Percentiles rank a stretch among this genome's conserved stretches.
Evolutionary conservation across 2,113 vertebrate genomes (phyloP).

Genomic region (Cyphomyrus plagiostoma): DNA sequence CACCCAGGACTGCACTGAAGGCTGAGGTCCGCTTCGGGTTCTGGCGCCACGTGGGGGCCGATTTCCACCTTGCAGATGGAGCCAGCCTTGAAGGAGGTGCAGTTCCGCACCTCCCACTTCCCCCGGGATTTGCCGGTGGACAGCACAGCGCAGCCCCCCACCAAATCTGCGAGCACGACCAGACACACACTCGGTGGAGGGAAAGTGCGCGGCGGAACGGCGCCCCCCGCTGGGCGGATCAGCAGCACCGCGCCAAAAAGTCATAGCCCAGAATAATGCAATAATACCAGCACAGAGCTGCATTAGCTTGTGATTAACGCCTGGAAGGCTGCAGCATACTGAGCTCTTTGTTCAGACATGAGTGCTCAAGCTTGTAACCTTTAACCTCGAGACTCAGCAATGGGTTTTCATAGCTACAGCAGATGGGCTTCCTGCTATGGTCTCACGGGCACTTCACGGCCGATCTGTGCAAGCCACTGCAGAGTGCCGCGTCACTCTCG

Average conservation of each 20-base stretch:
- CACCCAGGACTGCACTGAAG: constrained; percentile 75
- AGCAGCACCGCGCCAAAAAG: neutral
- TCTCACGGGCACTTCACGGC: neutral
- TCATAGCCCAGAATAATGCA: neutral
- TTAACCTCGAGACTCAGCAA: neutral
- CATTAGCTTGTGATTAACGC: neutral
- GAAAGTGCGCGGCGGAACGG: neutral
- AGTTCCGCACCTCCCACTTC: constrained; percentile 81
- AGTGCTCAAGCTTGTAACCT: neutral
- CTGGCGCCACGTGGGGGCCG: constrained; percentile 45
- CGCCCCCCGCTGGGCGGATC: neutral
- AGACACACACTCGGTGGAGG: neutral
- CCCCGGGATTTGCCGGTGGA: constrained; percentile 67
- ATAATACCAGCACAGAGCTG: neutral
- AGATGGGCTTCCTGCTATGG: neutral
- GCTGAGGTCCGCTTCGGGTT: constrained; percentile 54
- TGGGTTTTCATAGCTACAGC: neutral
- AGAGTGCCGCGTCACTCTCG: neutral
- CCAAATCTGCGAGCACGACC: constrained; percentile 37
- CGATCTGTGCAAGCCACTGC: neutral
- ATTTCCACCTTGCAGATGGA: constrained; percentile 78
- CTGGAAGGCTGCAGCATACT: neutral
- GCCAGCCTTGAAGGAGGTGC: constrained; percentile 74
- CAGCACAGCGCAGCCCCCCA: constrained; percentile 76
- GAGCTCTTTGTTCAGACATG: neutral